Evolutionary conservation across 1,140 invertebrate species (phyloP).

Genomic region (Habropoda laboriosa): DNA sequence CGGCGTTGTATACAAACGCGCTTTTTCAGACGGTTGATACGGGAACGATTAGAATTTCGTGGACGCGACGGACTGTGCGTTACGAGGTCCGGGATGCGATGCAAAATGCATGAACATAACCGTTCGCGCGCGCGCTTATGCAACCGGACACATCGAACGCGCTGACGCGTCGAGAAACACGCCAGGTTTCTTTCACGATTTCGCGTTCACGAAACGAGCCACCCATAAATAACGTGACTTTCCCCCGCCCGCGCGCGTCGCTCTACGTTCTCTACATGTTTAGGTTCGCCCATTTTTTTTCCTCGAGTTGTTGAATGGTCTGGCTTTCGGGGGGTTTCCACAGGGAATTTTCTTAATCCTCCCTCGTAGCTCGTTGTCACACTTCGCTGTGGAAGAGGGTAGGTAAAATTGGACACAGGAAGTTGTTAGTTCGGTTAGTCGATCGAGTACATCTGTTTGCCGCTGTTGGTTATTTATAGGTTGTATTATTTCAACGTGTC

Average conservation of each 20-base stretch:
- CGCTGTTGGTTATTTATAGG: not conserved
- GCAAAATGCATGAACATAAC: conserved; percentile 38
- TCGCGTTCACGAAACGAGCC: conserved; percentile 19
- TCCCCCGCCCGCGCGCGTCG: not conserved
- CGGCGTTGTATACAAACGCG: not conserved
- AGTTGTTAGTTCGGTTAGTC: not conserved
- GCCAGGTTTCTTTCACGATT: conserved; percentile 33
- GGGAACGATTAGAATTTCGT: conserved; percentile 41
- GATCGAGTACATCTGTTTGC: conserved; percentile 6
- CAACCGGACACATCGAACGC: conserved; percentile 24
- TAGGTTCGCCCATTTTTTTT: too few species aligned
- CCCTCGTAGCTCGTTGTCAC: not conserved
- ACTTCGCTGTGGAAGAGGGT: not conserved
- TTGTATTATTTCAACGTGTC: not conserved
- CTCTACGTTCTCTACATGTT: too few species aligned
- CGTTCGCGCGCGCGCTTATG: conserved; percentile 21
- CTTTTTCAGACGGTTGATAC: conserved; percentile 1
- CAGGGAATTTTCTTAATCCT: not conserved
- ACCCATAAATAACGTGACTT: conserved; percentile 11
- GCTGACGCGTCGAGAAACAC: not conserved
- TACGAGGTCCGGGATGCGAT: conserved; percentile 23
- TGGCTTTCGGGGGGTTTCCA: too few species aligned
- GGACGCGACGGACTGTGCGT: conserved; percentile 1
- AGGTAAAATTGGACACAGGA: not conserved
- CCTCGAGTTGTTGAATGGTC: too few species aligned